Evolutionary conservation across 2,797 vertebrate species (phyloP).

Genomic region (Parambassis ranga): DNA sequence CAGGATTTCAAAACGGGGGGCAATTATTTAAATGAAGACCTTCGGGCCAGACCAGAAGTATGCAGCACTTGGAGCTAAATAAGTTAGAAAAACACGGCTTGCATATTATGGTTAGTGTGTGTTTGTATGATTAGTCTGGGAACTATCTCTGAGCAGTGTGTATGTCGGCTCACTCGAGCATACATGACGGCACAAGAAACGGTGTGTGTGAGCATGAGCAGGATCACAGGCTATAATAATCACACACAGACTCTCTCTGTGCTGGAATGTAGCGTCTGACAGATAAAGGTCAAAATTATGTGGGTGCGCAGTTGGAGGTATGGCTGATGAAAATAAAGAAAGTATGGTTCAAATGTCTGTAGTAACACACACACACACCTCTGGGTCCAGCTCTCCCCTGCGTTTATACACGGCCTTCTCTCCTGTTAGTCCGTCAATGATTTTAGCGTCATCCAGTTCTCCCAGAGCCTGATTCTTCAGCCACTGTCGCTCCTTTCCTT

Average conservation of each 20-base stretch:
- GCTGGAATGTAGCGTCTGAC: constrained; percentile 54
- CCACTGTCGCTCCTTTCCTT: constrained; percentile 98
- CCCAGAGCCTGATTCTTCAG: constrained; percentile 92
- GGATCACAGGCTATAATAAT: constrained; percentile 52
- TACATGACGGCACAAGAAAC: constrained; percentile 4
- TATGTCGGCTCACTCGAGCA: not conserved
- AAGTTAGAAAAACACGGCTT: constrained; percentile 41
- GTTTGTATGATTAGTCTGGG: constrained; percentile 50
- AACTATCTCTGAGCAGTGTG: constrained; percentile 17
- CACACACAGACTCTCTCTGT: constrained; percentile 53
- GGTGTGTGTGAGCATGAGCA: constrained; percentile 16
- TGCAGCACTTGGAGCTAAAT: constrained; percentile 43
- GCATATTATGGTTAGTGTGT: constrained; percentile 50
- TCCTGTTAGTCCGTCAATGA: constrained; percentile 95
- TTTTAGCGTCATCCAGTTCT: constrained; percentile 95
- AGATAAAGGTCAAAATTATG: constrained; percentile 55
- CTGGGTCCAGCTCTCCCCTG: constrained; percentile 92
- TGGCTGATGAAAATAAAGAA: constrained; percentile 1
- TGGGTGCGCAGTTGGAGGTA: constrained; percentile 40
- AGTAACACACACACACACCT: constrained; percentile 76
- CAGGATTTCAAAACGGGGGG: constrained; percentile 4
- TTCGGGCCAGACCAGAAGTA: constrained; percentile 50
- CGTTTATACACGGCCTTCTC: constrained; percentile 97
- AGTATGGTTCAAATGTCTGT: constrained; percentile 2
- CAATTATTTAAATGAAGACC: constrained; percentile 18